Conservation (phyloP, 2,113 vertebrate genomes). For the Mormyrus iriodes region DNA sequence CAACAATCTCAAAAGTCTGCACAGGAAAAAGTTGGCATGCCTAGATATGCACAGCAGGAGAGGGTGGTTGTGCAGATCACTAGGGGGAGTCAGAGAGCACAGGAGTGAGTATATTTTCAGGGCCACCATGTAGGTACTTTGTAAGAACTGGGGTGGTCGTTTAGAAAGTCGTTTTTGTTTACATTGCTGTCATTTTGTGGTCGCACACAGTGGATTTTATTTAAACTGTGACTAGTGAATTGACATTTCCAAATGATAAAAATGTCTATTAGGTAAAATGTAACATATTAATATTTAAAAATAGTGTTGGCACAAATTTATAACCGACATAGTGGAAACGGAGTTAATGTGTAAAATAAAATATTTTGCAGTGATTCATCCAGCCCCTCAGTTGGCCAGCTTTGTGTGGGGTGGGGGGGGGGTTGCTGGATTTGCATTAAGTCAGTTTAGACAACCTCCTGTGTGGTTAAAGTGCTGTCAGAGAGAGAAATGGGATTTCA, state of each 20-base stretch:
- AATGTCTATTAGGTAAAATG: background rate
- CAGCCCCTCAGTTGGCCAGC: constrained; percentile 24
- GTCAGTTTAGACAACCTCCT: constrained; percentile 45
- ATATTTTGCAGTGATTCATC: constrained; percentile 33
- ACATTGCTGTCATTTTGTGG: background rate
- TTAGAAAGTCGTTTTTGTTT: background rate
- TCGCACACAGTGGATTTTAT: background rate
- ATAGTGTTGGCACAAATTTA: background rate
- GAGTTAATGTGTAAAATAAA: constrained; percentile 14
- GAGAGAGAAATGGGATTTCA: constrained; percentile 49
- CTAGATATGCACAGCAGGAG: background rate
- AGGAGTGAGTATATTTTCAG: background rate
- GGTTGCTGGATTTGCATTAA: constrained; percentile 40
- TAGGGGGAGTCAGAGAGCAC: constrained; percentile 3
- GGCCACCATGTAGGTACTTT: background rate
- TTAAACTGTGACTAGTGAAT: background rate
- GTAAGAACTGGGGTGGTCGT: background rate
- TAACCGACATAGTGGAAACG: background rate
- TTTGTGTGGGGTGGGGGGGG: constrained; percentile 16
- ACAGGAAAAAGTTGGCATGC: background rate
- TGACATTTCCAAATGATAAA: background rate
- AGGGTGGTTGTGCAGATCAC: background rate
- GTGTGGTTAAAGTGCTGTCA: constrained; percentile 43
- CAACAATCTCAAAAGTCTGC: background rate
- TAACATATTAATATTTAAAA: background rate